Base-by-base conservation (phyloP, 2,797 vertebrate genomes). In the Basileuterus tristriatus region DNA sequence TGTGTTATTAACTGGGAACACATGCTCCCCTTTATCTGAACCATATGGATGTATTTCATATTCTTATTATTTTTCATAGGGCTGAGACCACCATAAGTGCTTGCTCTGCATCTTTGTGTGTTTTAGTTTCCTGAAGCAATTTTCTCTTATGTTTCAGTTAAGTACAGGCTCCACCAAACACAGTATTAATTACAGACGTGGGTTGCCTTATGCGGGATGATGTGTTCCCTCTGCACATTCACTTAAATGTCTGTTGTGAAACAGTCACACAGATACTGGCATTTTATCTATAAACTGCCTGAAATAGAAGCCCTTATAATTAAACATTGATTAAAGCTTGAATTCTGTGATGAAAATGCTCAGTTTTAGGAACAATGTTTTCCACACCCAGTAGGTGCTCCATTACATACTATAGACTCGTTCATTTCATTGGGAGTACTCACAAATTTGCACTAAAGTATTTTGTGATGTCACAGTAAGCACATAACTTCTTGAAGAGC, bases 51-150 rank as follows among this genome's bases (percentile, higher is more conserved):
- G 46, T 17, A 1, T 47, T 94, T 89, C 70, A 34, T 89, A 82
- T 87, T 75, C 64, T n/a, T 79, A 75, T n/a, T 83, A 32, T 4
- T 5, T 77, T 92, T 95, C 78, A 68, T 83, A 32, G 3, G 23
- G 37, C n/a, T 65, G 76, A 90, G 65, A 69, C 89, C 83, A 87
- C 90, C 8, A 0, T 72, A 94, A 91, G 58, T 53, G 50, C 39
- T 91, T 83, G 87, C 79, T 85, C 20, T 69, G 44, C 27, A 2
- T 87, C 84, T 96, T 94, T 74, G 83, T 16, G 32, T 96, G 77
- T 82, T 96, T 90, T 44, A 85, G 64, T 83, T 95, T 95, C 93
- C 93, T 71, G 47, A 76, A 92, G 68, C 68, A 87, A 83, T 86
- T 93, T 90, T 91, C 53, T 52, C 55, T 55, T 41, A 20, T 44